A percentile compares a stretch with the other conserved stretches of the same genome.
Evolutionary conservation across 2,113 vertebrate species (phyloP).

Genomic region (Gambusia affinis): DNA sequence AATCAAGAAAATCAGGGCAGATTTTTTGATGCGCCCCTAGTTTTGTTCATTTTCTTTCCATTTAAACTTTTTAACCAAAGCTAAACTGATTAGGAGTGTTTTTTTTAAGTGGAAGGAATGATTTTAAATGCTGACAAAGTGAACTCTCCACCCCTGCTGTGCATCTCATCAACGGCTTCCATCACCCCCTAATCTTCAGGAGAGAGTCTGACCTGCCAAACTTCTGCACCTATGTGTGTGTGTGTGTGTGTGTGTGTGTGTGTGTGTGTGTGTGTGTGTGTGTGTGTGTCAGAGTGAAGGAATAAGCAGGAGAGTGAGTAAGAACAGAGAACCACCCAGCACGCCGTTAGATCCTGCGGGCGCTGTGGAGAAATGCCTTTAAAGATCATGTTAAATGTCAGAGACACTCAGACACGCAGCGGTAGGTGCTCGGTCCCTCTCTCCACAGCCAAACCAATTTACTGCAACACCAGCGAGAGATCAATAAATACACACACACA

Average conservation of each 20-base stretch:
- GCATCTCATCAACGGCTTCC: slow-evolving; percentile 9
- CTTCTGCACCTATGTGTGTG: slow-evolving; percentile 18
- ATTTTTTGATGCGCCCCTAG: too few relatives aligned
- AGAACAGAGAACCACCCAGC: slow-evolving; percentile 67
- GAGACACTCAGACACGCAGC: slow-evolving; percentile 83
- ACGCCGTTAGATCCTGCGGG: slow-evolving; percentile 78
- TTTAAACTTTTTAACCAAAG: slow-evolving; percentile 11
- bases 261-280: slow-evolving; percentile 25
- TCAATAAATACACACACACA: slow-evolving; percentile 68
- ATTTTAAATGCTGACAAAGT: slow-evolving; percentile 62
- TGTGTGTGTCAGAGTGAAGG: slow-evolving; percentile 19
- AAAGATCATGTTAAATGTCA: slow-evolving; percentile 86
- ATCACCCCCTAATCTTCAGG: slow-evolving; percentile 60
- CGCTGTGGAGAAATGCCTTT: slow-evolving; percentile 82
- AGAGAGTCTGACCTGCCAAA: slow-evolving; percentile 42
- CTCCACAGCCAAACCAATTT: slow-evolving; percentile 79
- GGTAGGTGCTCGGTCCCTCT: slow-evolving; percentile 76
- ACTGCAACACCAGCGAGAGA: slow-evolving; percentile 78
- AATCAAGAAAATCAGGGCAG: too few relatives aligned
- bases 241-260: slow-evolving; percentile 18
- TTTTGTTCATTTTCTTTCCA: too few relatives aligned
- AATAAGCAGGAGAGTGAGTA: slow-evolving; percentile 59
- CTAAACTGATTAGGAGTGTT: slow-evolving; percentile 11
- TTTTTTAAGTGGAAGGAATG: slow-evolving; percentile 23
- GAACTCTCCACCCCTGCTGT: slow-evolving; percentile 50